Conservation (phyloP, 2,888 invertebrate species). For the Drosophila paracracens region DNA sequence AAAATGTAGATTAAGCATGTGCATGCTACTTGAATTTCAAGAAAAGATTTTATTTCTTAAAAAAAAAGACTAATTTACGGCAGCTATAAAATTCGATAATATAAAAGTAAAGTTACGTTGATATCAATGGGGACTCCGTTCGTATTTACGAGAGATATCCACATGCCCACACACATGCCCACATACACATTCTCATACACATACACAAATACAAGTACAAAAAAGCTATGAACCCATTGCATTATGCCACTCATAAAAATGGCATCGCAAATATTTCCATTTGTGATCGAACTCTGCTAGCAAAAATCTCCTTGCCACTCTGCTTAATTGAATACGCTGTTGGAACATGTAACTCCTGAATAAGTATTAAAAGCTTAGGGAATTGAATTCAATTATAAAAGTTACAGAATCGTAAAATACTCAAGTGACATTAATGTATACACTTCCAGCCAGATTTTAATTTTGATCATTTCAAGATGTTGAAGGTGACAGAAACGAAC, state of each 20-base stretch:
- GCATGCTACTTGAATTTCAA: constrained; percentile 15
- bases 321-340: neutral
- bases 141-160: constrained; percentile 26
- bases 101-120: constrained; percentile 36
- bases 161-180: neutral
- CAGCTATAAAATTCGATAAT: constrained; percentile 54
- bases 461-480: neutral
- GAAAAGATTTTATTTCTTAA: neutral
- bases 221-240: constrained; percentile 8
- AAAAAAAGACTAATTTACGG: constrained; percentile 30
- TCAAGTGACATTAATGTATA: neutral
- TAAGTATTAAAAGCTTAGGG: neutral
- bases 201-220: neutral
- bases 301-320: neutral
- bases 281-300: neutral
- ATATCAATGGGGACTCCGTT: constrained; percentile 13
- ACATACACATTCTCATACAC: neutral
- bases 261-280: neutral
- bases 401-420: neutral
- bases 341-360: neutral
- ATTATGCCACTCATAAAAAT: constrained; percentile 41
- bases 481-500: neutral
- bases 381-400: neutral
- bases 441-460: neutral
- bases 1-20: constrained; percentile 30